Conservation (phyloP, 2,113 vertebrate genomes). For the Condylura cristata region DNA sequence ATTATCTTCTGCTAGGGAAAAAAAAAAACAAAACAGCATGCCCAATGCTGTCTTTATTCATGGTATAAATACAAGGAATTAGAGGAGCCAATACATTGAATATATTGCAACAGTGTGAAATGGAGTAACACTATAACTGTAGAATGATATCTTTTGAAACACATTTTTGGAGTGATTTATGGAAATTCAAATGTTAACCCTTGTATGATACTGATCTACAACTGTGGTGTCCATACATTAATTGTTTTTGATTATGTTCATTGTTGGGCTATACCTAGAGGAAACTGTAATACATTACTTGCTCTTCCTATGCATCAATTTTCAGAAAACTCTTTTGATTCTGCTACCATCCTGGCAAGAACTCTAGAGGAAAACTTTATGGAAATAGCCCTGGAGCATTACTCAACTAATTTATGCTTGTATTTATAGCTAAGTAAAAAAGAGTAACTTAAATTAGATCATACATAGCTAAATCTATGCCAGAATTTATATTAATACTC, state of each 20-base stretch:
- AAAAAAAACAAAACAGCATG: neutral
- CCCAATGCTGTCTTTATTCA: neutral
- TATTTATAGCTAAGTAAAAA: neutral
- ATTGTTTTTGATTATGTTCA: neutral
- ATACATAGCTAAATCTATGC: neutral
- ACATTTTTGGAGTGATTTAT: neutral
- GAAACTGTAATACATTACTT: neutral
- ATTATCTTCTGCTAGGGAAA: constrained; percentile 48
- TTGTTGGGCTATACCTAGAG: neutral
- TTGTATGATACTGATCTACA: neutral
- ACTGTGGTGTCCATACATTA: neutral
- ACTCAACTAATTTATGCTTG: neutral
- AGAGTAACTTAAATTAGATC: neutral
- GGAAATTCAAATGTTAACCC: too few species aligned
- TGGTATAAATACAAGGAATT: neutral
- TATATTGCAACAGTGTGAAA: neutral
- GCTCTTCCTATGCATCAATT: neutral
- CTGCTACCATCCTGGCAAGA: neutral
- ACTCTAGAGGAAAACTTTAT: neutral
- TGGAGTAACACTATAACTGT: neutral
- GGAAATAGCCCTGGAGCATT: neutral
- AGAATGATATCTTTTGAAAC: neutral
- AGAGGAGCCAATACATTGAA: neutral
- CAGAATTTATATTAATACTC: neutral
- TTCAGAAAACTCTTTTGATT: neutral